Evolutionary conservation across 2,888 invertebrate species (phyloP), one percentile per base, ranked within the genome.

Genomic region (Oligia strigilis): DNA sequence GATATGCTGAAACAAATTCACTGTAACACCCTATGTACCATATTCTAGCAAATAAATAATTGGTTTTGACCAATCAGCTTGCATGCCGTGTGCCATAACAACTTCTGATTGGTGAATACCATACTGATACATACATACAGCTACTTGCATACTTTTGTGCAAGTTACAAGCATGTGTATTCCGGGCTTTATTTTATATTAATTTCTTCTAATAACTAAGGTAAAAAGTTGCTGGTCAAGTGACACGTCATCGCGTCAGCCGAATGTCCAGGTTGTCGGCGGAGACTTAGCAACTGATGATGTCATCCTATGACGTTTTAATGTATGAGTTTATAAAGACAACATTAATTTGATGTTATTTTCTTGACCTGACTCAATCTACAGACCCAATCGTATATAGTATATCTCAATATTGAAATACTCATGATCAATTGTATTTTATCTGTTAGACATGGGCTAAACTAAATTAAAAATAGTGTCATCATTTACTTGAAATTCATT

Each of bases 181-280:
- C 29, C 29, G 29, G 29, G 29, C 1, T 29, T 29, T 29, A 29
- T 29, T 29, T 36, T 36, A 4, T 11, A 64, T 29, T 29, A 5
- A 29, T 62, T 64, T 64, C 17, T 29, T 5, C 14, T 62, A 62
- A 29, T 6, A 46, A n/a, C 58, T 40, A 19, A 69, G 80, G 69
- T 85, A 74, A 70, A 85, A 80, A 69, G 70, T 65, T 67, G 55
- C 43, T 70, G 36, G 52, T 36, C 13, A 13, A 23, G 17, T 58
- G 69, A 60, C 66, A 29, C 40, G 8, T 29, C 29, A 29, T 29
- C 29, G 29, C 29, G 29, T 70, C 17, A 60, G 64, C 52, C 1
- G 23, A 52, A 83, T 14, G 11, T 52, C 62, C 67, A 19, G 29
- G 36, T 40, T 62, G 29, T 29, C 8, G 29, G 52, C 11, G 40